A percentile compares a stretch with the other conserved stretches of the same genome.
Evolutionary conservation across 2,113 vertebrate genomes (phyloP).

Genomic region (Hiodon alosoides): DNA sequence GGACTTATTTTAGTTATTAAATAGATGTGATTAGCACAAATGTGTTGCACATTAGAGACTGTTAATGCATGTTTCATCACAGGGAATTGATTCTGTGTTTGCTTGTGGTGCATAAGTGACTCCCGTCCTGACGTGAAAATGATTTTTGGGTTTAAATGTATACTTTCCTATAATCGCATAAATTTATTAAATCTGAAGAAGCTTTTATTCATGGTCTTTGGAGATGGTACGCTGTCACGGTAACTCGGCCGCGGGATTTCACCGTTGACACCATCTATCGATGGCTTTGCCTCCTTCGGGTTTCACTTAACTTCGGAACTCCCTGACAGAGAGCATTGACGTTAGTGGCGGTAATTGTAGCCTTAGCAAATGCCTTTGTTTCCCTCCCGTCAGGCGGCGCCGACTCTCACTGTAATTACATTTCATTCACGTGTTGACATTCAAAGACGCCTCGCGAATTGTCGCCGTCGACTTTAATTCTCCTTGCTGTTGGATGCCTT

Average conservation of each 20-base stretch:
- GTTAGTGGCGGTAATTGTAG: not conserved
- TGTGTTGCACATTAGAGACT: not conserved
- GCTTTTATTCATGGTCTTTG: not conserved
- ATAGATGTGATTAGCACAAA: conserved; percentile 1
- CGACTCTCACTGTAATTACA: not conserved
- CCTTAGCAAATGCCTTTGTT: not conserved
- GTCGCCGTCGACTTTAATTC: not conserved
- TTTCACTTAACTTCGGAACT: not conserved
- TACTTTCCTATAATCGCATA: not conserved
- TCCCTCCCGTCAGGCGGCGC: not conserved
- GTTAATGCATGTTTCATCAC: not conserved
- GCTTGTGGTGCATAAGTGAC: not conserved
- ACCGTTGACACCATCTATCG: not conserved
- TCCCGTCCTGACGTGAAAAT: not conserved
- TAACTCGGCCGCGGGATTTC: not conserved
- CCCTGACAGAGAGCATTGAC: not conserved
- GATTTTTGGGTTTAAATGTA: too few relatives aligned
- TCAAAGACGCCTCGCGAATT: not conserved
- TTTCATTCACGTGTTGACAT: conserved; percentile 11
- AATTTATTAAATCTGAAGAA: not conserved
- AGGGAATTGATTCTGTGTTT: not conserved
- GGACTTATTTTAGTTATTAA: conserved; percentile 3
- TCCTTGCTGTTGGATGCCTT: not conserved
- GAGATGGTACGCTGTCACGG: not conserved
- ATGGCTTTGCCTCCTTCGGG: not conserved